Base-by-base conservation (phyloP, 1,140 invertebrate genomes). In the Rhyacophila brunnea region DNA sequence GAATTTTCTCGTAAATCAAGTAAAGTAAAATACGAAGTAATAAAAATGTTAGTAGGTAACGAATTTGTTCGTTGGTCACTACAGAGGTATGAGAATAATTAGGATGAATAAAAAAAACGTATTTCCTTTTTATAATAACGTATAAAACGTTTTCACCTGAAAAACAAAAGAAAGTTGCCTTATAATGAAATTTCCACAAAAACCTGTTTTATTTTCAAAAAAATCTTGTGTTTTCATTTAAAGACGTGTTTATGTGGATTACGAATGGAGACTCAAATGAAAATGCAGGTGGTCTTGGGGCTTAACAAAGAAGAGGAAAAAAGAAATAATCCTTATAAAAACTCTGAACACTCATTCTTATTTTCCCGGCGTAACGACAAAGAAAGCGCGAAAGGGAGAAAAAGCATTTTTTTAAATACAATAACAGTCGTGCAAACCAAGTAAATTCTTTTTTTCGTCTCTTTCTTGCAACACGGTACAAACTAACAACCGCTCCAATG, bases 391-490 rank as follows among this genome's bases (percentile, higher is more conserved):
- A 50, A 17, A 7, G 60, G 43, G 19, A 48, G 19, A 23, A 38
- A 62, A 42, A 38, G 43, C 47, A 49, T 58, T 62, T 53, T 55
- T 55, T 52, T 62, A 49, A 59, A 59, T 59, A 52, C 36, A 40
- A 57, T 57, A 50, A 62, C 53, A 57, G 48, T 56, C 49, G 47
- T 49, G 14, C n/a, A 28, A 56, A 28, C 23, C 35, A 42, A 48
- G 36, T 17, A 40, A 23, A 6, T 36, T 44, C 32, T 40, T 17
- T 28, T n/a, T 28, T 28, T 13, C 32, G 32, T 47, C 54, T 56
- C 45, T 50, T 44, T 58, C 36, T 50, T 10, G 42, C 15, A 14
- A 38, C 34, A 50, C 38, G 46, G 23, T 36, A 40, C 50, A 18
- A 40, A 40, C 51, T 54, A 50, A 61, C 15, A 48, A 50, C 35